A percentile compares a stretch with the other conserved stretches of the same genome.
These are phyloP conservation scores for Trichopoda pennipes DNA, from an alignment of 2,888 invertebrate genomes.

Conservation along the genomic window DNA sequence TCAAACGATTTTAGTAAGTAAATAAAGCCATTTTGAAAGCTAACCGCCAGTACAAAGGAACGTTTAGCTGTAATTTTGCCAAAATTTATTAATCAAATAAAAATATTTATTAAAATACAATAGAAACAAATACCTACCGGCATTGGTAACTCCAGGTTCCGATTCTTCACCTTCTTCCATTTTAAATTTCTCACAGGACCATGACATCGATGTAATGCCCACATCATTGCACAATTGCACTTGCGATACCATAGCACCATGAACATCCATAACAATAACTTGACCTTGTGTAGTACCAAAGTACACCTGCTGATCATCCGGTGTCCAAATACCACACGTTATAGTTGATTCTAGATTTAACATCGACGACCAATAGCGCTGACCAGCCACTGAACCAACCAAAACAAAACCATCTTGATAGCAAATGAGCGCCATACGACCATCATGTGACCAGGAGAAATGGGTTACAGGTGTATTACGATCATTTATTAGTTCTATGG, in stretches of 20 bases:
- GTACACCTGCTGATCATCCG: slow-evolving; percentile 98
- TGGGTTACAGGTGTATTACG: slow-evolving; percentile 98
- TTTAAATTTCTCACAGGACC: slow-evolving; percentile 98
- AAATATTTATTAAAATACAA: not conserved
- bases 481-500: slow-evolving; percentile 99
- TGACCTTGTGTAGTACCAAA: slow-evolving; percentile 97
- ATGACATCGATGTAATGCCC: slow-evolving; percentile 94
- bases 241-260: slow-evolving; percentile 97
- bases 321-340: slow-evolving; percentile 98
- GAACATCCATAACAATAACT: slow-evolving; percentile 97
- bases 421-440: slow-evolving; percentile 98
- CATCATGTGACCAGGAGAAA: slow-evolving; percentile 99
- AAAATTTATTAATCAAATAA: not conserved
- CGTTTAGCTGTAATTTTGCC: slow-evolving; percentile 82
- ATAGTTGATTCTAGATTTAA: slow-evolving; percentile 95
- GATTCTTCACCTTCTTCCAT: slow-evolving; percentile 96
- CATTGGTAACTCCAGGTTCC: slow-evolving; percentile 83
- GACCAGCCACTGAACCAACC: slow-evolving; percentile 98
- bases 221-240: slow-evolving; percentile 92
- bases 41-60: slow-evolving; percentile 91
- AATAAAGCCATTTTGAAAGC: slow-evolving; percentile 93
- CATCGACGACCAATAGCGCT: slow-evolving; percentile 99
- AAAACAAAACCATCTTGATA: slow-evolving; percentile 99
- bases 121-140: slow-evolving; percentile 75
- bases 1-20: slow-evolving; percentile 95